A percentile compares a stretch with the other conserved stretches of the same genome.
Conservation (phyloP, 2,113 vertebrate species). For the Glareola pratincola region DNA sequence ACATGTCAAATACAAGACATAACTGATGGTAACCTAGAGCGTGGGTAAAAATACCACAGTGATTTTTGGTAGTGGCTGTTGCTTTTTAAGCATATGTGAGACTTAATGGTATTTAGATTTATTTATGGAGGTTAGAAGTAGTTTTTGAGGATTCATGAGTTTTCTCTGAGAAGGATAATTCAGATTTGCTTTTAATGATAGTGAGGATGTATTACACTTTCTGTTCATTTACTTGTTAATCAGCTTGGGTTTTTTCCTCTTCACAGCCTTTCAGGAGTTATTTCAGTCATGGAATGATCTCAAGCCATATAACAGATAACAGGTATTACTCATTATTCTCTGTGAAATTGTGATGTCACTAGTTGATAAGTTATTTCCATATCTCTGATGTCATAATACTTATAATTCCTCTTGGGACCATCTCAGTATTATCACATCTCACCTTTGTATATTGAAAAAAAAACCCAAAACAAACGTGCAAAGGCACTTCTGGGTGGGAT, state of each 20-base stretch:
- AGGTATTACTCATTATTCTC: constrained; percentile 72
- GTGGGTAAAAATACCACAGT: not conserved
- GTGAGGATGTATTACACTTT: not conserved
- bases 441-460: not conserved
- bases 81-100: not conserved
- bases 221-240: not conserved
- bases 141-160: not conserved
- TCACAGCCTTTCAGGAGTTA: constrained; percentile 90
- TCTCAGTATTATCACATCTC: not conserved
- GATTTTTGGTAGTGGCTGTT: not conserved
- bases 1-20: fast-evolving
- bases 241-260: not conserved
- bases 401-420: not conserved
- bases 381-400: not conserved
- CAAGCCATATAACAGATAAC: constrained; percentile 92
- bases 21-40: no score
- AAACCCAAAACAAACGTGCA: fast-evolving
- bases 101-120: not conserved
- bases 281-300: constrained; percentile 93
- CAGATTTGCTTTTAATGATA: not conserved
- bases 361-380: not conserved
- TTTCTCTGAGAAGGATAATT: not conserved
- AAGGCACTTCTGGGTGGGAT: not conserved
- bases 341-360: not conserved
- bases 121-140: not conserved